Percentiles rank a stretch among this genome's conserved stretches.
Evolutionary conservation across 2,888 invertebrate species (phyloP).

Genomic region (Orthosia gothica): DNA sequence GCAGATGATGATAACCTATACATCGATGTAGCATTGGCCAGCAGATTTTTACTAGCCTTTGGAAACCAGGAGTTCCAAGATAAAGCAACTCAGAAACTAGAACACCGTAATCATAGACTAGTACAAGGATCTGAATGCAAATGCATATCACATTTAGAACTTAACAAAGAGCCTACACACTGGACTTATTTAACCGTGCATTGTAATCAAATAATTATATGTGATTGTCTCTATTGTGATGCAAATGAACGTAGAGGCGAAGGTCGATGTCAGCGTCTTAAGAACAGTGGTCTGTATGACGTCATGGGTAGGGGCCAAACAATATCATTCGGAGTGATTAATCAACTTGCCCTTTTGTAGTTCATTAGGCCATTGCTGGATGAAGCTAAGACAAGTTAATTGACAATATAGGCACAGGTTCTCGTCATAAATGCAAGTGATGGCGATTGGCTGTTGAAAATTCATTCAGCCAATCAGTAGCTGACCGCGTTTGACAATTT

Average conservation of each 20-base stretch:
- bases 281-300: conserved; percentile 18
- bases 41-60: no score
- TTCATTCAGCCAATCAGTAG: no score
- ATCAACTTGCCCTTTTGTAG: conserved; percentile 24
- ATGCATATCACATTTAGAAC: conserved; percentile 17
- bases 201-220: conserved; percentile 64
- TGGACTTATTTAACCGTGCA: conserved; percentile 32
- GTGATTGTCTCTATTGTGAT: conserved; percentile 65
- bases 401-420: no score
- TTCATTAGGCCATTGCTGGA: not conserved
- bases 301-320: conserved; percentile 13
- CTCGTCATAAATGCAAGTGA: no score
- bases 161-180: conserved; percentile 24
- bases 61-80: no score
- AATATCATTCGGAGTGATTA: not conserved
- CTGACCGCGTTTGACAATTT: no score
- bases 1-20: no score
- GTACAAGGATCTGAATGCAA: conserved; percentile 12
- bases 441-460: no score
- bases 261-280: conserved; percentile 32
- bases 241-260: conserved; percentile 61
- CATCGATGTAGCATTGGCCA: no score
- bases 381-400: not conserved
- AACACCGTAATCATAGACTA: not conserved
- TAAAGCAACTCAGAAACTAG: not conserved